Conservation (phyloP, 1,140 invertebrate genomes). For the Hylyphantes graminicola region DNA sequence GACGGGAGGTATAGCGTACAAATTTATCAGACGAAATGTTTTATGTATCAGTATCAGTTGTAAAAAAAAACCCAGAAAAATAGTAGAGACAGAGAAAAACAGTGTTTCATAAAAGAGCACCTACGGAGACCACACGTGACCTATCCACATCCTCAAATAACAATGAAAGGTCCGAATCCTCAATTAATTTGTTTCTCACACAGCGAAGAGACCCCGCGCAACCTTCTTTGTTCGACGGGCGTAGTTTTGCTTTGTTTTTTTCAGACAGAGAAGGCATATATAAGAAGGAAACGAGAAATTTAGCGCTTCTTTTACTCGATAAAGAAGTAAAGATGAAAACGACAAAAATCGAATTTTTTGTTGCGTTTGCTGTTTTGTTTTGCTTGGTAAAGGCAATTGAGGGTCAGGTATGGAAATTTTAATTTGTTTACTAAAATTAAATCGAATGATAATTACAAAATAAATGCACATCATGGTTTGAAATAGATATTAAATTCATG, state of each 20-base stretch:
- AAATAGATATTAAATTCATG: no score
- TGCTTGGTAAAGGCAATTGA: background rate
- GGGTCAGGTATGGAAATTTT: conserved; percentile 28
- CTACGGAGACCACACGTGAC: conserved; percentile 24
- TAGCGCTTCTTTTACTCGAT: background rate
- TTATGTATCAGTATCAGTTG: no score
- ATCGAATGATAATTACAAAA: no score
- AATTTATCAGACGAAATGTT: no score
- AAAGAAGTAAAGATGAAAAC: background rate
- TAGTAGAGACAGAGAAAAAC: no score
- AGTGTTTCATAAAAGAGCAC: no score
- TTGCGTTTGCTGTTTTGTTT: conserved; percentile 13
- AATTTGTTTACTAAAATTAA: background rate
- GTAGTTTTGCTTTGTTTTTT: background rate
- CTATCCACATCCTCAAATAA: conserved; percentile 27
- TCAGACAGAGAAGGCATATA: conserved; percentile 11
- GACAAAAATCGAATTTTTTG: conserved; percentile 16
- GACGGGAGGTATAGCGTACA: no score
- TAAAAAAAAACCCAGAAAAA: no score
- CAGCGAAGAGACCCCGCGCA: conserved; percentile 15
- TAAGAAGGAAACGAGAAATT: background rate
- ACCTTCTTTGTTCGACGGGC: background rate
- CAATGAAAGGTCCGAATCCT: background rate
- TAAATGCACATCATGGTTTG: no score
- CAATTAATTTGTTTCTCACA: conserved; percentile 32